Evolutionary conservation across 2,888 invertebrate species (phyloP), one percentile per base, ranked within the genome.

Genomic region (Stramonita haemastoma): DNA sequence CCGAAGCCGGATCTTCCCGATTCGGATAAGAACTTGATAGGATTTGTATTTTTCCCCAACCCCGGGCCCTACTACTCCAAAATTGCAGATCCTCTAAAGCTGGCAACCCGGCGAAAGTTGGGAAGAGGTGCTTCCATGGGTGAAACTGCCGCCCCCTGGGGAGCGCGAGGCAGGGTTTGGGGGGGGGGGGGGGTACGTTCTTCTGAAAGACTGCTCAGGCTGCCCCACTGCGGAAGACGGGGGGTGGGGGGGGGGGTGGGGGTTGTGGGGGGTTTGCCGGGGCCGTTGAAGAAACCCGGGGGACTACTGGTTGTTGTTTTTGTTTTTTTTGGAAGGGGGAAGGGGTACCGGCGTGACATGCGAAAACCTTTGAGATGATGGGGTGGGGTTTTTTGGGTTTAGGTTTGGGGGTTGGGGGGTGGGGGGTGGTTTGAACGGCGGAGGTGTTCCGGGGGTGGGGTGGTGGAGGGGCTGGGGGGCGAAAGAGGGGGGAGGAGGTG

Each of bases 21-120:
- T 73, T 87, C 87, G 13, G 87, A 87, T 19, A 87, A 73, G 32
- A 87, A 87, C 87, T 87, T 87, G 87, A 87, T 87, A 73, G 87
- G 87, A 15, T 22, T 87, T 73, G 32, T 32, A 11, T 22, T 60
- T 60, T 32, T 66, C 66, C 15, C 57, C 57, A 0, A 0, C 8
- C 1, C 73, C 73, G n/a, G 17, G 17, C 22, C 73, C 0, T n/a
- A 19, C 46, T 17, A n/a, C 15, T 2, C 66, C 66, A 2, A 8
- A 46, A 4, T 8, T 29, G 4, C 57, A 0, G 29, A 29, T 0
- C 56, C 56, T 1, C 32, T 34, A 66, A 29, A 60, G 66, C 86
- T 86, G 86, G 29, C 6, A 0, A 66, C 17, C 86, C 34, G 86
- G 32, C 34, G 26, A 86, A 86, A 32, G 22, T 22, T 26, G 22